Evolutionary conservation across 2,113 vertebrate species (phyloP).

Genomic region (Neodon shergylaensis): DNA sequence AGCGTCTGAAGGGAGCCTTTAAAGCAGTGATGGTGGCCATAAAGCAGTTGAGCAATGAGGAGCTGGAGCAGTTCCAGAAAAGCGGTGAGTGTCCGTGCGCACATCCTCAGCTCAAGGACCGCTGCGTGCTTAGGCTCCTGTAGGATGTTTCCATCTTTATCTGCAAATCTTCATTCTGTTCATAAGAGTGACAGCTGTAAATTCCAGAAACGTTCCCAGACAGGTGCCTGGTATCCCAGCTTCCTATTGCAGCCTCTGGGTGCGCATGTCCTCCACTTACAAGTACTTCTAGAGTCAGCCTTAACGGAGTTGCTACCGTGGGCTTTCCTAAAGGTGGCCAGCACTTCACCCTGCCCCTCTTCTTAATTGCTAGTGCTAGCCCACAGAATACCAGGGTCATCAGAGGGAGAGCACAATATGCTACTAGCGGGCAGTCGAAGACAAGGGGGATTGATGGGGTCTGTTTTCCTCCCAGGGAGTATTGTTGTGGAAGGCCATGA

Average conservation of each 20-base stretch:
- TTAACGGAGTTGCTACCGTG: not conserved
- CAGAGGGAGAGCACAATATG: not conserved
- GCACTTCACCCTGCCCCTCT: not conserved
- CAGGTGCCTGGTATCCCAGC: not conserved
- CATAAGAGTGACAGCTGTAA: not conserved
- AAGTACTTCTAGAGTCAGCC: not conserved
- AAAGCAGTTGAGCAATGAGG: conserved; percentile 92
- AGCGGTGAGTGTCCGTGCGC: conserved; percentile 83
- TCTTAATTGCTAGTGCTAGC: not conserved
- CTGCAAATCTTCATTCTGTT: not conserved
- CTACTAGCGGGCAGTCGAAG: not conserved
- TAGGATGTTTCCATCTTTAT: no score
- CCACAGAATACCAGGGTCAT: not conserved
- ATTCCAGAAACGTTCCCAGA: not conserved
- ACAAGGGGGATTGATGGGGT: not conserved
- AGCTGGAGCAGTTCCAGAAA: conserved; percentile 95
- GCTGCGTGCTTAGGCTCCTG: not conserved
- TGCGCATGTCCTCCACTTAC: not conserved
- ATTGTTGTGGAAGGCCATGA: conserved; percentile 94
- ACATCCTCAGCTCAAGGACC: not conserved
- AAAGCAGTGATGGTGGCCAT: conserved; percentile 91
- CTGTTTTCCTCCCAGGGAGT: conserved; percentile 84
- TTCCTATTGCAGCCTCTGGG: not conserved
- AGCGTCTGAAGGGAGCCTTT: conserved; percentile 95
- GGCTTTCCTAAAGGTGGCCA: not conserved